These are phyloP conservation scores for Xenus cinereus DNA, from an alignment of 2,113 vertebrate genomes.

Conservation along the genomic window DNA sequence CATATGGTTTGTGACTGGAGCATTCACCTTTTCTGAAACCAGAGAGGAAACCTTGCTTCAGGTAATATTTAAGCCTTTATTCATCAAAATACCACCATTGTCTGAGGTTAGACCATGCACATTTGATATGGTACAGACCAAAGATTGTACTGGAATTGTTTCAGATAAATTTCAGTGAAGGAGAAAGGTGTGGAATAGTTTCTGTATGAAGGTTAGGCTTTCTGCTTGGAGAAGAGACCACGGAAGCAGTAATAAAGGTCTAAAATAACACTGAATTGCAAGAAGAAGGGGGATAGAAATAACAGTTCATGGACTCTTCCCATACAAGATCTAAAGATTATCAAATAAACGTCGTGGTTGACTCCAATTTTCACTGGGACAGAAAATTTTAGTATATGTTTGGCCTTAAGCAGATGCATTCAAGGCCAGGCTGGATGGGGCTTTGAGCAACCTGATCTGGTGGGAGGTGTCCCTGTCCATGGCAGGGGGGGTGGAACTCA, in stretches of 20 bases:
- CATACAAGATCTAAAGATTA: background rate
- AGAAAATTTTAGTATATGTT: background rate
- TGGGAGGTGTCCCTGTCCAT: no score
- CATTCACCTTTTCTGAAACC: background rate
- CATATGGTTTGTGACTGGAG: background rate
- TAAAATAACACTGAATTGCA: background rate
- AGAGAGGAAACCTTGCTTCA: background rate
- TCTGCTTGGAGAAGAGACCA: background rate
- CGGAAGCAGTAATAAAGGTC: background rate
- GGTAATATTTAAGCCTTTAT: background rate
- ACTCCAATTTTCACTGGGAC: background rate
- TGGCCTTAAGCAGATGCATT: background rate
- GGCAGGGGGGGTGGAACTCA: no score
- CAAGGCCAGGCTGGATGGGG: no score
- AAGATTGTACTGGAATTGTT: background rate
- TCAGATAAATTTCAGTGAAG: background rate
- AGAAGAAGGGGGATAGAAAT: background rate
- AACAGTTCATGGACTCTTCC: background rate
- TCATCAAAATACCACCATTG: background rate
- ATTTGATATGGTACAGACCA: background rate
- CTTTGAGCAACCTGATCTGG: no score
- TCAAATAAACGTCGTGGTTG: background rate
- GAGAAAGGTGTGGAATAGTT: background rate
- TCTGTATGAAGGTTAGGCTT: background rate
- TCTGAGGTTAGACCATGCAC: background rate